Evolutionary conservation across 2,888 invertebrate genomes (phyloP).

Genomic region (Leucozona laternaria): DNA sequence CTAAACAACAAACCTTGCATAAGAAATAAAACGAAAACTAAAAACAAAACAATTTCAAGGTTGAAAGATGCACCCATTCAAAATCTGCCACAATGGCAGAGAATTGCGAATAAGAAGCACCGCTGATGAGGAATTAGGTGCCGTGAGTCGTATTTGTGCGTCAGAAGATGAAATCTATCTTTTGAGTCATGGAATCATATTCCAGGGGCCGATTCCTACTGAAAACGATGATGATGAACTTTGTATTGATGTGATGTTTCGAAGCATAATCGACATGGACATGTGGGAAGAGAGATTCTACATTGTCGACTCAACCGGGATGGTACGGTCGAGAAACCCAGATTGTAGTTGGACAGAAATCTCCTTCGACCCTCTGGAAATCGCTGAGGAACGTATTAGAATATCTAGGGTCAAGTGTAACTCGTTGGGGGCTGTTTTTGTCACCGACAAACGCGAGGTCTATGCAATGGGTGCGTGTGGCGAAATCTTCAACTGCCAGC

Average conservation of each 20-base stretch:
- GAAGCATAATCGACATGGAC: slow-evolving; percentile 61
- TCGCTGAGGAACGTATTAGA: slow-evolving; percentile 80
- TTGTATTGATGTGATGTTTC: slow-evolving; percentile 48
- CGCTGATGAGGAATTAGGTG: slow-evolving; percentile 30
- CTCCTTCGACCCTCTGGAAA: slow-evolving; percentile 81
- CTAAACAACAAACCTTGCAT: slow-evolving; percentile 37
- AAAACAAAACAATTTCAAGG: slow-evolving; percentile 38
- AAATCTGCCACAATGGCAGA: slow-evolving; percentile 50
- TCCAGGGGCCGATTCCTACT: slow-evolving; percentile 27
- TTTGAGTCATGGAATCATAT: slow-evolving; percentile 54
- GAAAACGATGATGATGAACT: slow-evolving; percentile 34
- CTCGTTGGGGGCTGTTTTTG: slow-evolving; percentile 81
- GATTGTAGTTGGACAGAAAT: slow-evolving; percentile 79
- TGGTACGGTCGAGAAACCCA: slow-evolving; percentile 47
- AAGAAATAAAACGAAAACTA: slow-evolving; percentile 13
- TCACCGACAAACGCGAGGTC: slow-evolving; percentile 79
- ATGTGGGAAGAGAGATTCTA: slow-evolving; percentile 57
- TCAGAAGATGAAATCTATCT: slow-evolving; percentile 40
- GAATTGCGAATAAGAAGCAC: slow-evolving; percentile 37
- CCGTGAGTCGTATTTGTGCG: slow-evolving; percentile 57
- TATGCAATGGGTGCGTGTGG: slow-evolving; percentile 82
- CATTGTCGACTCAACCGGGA: slow-evolving; percentile 49
- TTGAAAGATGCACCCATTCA: slow-evolving; percentile 59
- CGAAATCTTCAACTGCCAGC: slow-evolving; percentile 81
- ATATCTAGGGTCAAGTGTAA: slow-evolving; percentile 81